Base-by-base conservation (phyloP, 2,113 vertebrate species). In the Gadus chalcogrammus region DNA sequence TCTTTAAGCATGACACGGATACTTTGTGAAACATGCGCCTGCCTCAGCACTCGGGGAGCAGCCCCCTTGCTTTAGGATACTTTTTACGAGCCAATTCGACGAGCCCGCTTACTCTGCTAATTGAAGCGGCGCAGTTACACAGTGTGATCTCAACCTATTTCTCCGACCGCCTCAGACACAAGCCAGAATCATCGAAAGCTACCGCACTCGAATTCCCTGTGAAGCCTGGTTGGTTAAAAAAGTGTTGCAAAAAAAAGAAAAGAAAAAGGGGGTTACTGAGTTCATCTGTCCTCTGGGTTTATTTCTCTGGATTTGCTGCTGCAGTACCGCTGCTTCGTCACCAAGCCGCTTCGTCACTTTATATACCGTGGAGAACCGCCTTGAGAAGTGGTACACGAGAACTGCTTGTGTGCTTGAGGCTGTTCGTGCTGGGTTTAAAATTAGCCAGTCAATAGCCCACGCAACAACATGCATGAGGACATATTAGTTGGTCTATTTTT, bases 21-120 rank as follows among this genome's bases (percentile, higher is more conserved):
- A 48, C 68, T 13, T 65, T 52, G 63, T 4, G 56, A 62, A 78
- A 74, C 75, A 28, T 65, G 68, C 35, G 72, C 9, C 55, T 17
- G 55, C 55, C n/a, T 9, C 55, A 13, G 55, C 55, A 48, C 42
- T 48, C 42, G 1, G 42, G 42, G 8, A 48, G 9, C 42, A 48
- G 8, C 42, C 42, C 42, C 42, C 64, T 63, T 64, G 53, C 69
- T 73, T 76, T 64, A 16, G 24, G 79, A 83, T 73, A 74, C 64
- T 65, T 56, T 56, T 67, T 48, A 35, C 59, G 17, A 27, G 15
- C 59, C 63, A 16, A 15, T 69, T 48, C 58, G 20, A 2, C 55
- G 62, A 64, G 35, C 52, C 20, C 15, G 0, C 74, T 78, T 59
- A 15, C 69, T 68, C 5, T 64, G 15, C 59, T 64, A 58, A 76